phyloP scores from a whole-genome alignment of 2,797 vertebrate species.

The Glossophaga mutica region DNA sequence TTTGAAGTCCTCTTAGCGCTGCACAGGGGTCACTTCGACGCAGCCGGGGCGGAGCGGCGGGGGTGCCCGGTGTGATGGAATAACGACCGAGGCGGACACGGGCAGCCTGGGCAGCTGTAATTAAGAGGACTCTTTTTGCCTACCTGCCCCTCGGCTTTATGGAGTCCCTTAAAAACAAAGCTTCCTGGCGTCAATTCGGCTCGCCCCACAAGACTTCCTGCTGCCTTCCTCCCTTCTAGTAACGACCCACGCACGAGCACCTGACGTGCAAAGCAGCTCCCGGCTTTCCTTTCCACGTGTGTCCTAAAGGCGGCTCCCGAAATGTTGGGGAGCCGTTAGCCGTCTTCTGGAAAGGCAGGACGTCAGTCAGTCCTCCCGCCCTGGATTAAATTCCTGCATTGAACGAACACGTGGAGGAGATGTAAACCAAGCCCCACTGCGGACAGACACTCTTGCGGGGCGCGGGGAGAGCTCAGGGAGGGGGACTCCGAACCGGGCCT shows the following conservation, averaged over 20 bases:
- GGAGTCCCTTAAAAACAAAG: not conserved
- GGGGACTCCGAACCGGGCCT: not conserved
- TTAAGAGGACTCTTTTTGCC: not conserved
- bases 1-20: not conserved
- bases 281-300: not conserved
- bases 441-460: not conserved
- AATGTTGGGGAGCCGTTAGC: not conserved
- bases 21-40: not conserved
- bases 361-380: not conserved
- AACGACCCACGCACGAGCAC: not conserved
- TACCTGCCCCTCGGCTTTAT: not conserved
- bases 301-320: not conserved
- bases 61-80: not conserved
- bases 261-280: not conserved
- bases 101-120: not conserved
- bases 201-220: not conserved
- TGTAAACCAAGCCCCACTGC: not conserved
- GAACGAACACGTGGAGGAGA: not conserved
- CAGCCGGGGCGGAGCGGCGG: not conserved
- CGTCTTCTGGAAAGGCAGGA: not conserved
- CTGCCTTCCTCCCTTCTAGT: not conserved
- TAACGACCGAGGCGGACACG: no score
- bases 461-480: not conserved
- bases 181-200: not conserved
- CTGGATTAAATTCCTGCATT: not conserved